Evolutionary conservation across 2,797 vertebrate genomes (phyloP).

Genomic region (Pteronotus mesoamericanus): DNA sequence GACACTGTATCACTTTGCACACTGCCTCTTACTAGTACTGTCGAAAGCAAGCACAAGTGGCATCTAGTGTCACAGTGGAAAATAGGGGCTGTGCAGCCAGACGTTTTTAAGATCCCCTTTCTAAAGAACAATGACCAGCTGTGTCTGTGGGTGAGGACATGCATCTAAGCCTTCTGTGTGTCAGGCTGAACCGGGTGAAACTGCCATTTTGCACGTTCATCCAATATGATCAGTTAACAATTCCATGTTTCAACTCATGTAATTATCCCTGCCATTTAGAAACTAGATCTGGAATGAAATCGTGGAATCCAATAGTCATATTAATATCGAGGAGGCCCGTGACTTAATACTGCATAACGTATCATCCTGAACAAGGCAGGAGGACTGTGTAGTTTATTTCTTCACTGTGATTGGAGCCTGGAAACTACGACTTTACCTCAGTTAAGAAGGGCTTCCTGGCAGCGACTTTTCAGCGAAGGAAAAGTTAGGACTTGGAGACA

Average conservation of each 20-base stretch:
- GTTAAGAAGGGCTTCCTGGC: not conserved
- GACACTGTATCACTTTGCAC: not conserved
- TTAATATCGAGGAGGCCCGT: not conserved
- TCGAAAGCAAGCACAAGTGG: not conserved
- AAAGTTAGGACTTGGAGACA: not conserved
- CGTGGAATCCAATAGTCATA: not conserved
- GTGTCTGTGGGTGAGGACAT: not conserved
- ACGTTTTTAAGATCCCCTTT: not conserved
- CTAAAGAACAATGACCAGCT: not conserved
- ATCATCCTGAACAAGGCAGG: not conserved
- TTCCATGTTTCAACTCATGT: not conserved
- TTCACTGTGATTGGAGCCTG: not conserved
- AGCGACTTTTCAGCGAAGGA: not conserved
- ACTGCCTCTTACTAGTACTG: too few species aligned
- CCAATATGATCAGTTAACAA: not conserved
- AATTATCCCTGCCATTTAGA: not conserved
- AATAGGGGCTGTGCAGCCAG: not conserved
- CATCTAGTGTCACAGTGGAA: not conserved
- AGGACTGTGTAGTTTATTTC: not conserved
- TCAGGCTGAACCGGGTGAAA: not conserved
- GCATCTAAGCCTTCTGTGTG: not conserved
- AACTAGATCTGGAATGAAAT: not conserved
- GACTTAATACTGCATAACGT: not conserved
- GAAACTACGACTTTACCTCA: not conserved
- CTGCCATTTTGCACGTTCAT: not conserved